phyloP scores from a whole-genome alignment of 2,888 invertebrate species.

The Drosophila sordidapex region DNA sequence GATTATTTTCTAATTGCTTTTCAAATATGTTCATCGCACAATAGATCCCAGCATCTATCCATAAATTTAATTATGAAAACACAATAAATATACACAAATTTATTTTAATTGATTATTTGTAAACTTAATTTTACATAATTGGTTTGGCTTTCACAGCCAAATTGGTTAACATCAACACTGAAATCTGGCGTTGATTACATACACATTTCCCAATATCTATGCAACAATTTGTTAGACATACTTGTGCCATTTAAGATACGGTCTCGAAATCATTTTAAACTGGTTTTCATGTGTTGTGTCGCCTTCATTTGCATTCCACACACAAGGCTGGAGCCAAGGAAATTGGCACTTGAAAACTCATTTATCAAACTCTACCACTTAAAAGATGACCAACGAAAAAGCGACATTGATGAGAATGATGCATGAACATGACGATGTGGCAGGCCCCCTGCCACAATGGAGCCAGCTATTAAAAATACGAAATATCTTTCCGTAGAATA shows the following conservation, averaged over 20 bases:
- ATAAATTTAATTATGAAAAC: background rate
- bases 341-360: slow-evolving; percentile 66
- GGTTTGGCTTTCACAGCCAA: background rate
- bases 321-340: slow-evolving; percentile 28
- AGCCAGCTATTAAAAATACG: slow-evolving; percentile 35
- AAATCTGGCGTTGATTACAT: background rate
- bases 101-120: background rate
- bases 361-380: slow-evolving; percentile 59
- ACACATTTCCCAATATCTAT: background rate
- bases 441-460: slow-evolving; percentile 9
- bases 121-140: background rate
- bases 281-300: slow-evolving; percentile 10
- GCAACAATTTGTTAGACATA: background rate
- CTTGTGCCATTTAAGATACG: background rate
- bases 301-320: slow-evolving; percentile 23
- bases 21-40: background rate
- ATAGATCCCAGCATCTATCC: background rate
- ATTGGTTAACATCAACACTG: background rate
- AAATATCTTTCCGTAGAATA: slow-evolving; percentile 27
- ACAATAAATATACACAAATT: background rate
- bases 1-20: background rate
- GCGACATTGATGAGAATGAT: slow-evolving; percentile 44
- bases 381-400: slow-evolving; percentile 30
- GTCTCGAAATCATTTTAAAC: slow-evolving; percentile 26
- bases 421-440: slow-evolving; percentile 28